phyloP scores from a whole-genome alignment of 2,113 vertebrate species.

The Elaphurus davidianus region DNA sequence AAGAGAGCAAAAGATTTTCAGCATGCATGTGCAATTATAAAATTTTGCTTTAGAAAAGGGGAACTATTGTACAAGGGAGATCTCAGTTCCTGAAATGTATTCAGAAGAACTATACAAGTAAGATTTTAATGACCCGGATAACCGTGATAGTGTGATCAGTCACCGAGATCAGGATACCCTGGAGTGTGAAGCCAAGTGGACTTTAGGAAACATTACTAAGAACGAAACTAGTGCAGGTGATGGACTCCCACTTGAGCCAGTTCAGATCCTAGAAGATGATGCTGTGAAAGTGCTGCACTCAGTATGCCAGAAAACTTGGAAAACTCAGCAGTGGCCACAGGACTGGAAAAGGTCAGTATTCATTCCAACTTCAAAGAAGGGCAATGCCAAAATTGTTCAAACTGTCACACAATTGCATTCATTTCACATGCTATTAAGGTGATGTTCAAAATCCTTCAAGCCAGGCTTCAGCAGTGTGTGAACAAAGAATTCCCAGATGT shows the following conservation, averaged over 20 bases:
- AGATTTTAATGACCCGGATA: rapidly evolving
- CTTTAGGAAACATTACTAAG: neutral
- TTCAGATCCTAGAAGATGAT: neutral
- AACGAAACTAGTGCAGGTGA: neutral
- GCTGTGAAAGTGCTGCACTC: neutral
- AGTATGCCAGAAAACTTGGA: neutral
- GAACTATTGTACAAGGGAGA: neutral
- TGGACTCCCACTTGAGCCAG: neutral
- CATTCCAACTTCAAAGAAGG: neutral
- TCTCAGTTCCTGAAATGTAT: neutral
- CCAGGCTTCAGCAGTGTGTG: neutral
- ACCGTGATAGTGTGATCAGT: neutral
- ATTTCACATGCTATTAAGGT: neutral
- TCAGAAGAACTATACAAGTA: neutral
- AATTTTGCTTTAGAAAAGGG: neutral
- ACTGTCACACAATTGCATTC: neutral
- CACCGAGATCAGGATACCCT: neutral
- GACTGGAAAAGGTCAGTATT: neutral
- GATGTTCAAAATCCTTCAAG: neutral
- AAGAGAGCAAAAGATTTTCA: neutral
- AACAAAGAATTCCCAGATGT: neutral
- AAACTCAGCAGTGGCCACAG: neutral
- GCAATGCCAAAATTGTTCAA: neutral
- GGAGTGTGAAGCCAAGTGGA: neutral
- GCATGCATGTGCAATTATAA: neutral